A percentile compares a stretch with the other conserved stretches of the same genome.
Conservation (phyloP, 2,888 invertebrate species). For the Yponomeuta sedellus region DNA sequence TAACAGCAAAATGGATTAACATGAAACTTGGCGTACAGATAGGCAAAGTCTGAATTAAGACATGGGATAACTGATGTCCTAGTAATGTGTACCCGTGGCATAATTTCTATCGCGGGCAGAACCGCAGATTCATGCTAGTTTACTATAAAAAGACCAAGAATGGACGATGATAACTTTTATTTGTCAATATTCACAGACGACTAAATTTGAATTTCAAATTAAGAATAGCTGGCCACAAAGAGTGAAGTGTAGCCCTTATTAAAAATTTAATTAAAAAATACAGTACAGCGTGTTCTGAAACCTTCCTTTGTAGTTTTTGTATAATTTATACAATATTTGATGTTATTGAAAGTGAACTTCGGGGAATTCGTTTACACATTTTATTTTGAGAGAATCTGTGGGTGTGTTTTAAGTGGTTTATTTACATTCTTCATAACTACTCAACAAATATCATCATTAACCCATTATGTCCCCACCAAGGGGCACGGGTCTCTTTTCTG, state of each 20-base stretch:
- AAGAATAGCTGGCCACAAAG: too few species aligned
- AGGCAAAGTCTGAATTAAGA: too few species aligned
- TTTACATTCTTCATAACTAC: neutral
- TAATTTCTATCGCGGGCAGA: too few species aligned
- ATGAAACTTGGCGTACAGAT: too few species aligned
- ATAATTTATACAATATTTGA: slow-evolving; percentile 7
- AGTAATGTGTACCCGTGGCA: too few species aligned
- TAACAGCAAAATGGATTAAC: too few species aligned
- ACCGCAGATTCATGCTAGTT: too few species aligned
- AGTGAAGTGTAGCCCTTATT: neutral
- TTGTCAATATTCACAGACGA: neutral
- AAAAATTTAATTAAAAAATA: slow-evolving; percentile 10
- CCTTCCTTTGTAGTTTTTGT: neutral
- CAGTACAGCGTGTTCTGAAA: neutral
- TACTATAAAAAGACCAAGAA: neutral
- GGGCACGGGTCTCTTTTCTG: too few species aligned
- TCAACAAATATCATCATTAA: too few species aligned
- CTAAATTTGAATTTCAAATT: slow-evolving; percentile 11
- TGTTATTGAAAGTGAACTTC: neutral
- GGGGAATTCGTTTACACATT: neutral
- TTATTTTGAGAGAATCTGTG: neutral
- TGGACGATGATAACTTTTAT: neutral
- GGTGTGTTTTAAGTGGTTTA: neutral
- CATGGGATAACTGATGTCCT: too few species aligned
- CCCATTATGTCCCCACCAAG: too few species aligned